Evolutionary conservation across 2,888 invertebrate species (phyloP).

Genomic region (Ferrisia virgata): DNA sequence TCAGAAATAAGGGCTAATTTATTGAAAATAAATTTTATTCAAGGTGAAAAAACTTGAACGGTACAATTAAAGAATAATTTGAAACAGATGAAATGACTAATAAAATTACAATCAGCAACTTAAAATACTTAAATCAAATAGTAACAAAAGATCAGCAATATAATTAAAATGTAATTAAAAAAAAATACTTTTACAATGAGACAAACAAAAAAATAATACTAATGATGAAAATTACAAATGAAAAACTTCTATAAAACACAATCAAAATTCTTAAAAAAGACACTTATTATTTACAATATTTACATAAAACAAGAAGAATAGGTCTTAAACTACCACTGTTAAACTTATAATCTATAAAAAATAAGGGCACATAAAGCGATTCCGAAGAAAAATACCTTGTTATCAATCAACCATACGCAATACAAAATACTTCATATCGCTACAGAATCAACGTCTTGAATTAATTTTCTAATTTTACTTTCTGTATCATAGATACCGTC

Average conservation of each 20-base stretch:
- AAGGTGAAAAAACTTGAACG: neutral
- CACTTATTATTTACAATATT: neutral
- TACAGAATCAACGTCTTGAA: constrained; percentile 43
- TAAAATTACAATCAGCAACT: neutral
- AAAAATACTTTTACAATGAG: neutral
- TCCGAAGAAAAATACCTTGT: neutral
- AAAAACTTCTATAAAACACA: neutral
- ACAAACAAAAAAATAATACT: neutral
- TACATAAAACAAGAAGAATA: too few species aligned
- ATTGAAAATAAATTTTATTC: neutral
- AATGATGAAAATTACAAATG: neutral
- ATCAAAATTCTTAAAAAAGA: neutral
- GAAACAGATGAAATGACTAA: neutral
- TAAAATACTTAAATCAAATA: neutral
- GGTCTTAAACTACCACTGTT: too few species aligned
- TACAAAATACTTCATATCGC: neutral
- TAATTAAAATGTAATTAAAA: neutral
- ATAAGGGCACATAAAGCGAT: neutral
- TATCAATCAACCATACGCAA: too few species aligned
- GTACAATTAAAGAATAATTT: neutral
- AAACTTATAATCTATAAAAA: neutral
- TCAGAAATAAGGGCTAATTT: neutral
- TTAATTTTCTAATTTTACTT: constrained; percentile 46
- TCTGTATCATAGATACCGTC: constrained; percentile 47
- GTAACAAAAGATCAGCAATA: neutral